Percentiles rank a stretch among this genome's conserved stretches.
These are phyloP conservation scores for Mirza zaza DNA, from an alignment of 2,113 vertebrate genomes.

Conservation along the genomic window DNA sequence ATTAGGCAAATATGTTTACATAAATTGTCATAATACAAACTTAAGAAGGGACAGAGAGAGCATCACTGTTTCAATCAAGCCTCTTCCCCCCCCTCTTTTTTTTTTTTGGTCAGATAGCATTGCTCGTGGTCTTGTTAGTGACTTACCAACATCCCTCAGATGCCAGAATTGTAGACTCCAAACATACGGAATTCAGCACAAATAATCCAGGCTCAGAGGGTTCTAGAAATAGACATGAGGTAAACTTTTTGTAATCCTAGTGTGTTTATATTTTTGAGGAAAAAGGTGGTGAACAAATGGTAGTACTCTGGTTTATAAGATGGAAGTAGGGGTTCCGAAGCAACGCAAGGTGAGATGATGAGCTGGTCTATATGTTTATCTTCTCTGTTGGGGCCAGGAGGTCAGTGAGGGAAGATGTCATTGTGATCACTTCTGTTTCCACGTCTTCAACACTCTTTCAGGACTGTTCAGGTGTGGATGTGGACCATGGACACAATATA, in stretches of 20 bases:
- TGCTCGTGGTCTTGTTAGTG: too few species aligned
- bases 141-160: background rate
- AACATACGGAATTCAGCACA: background rate
- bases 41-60: too few species aligned
- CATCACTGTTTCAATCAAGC: too few species aligned
- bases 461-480: background rate
- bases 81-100: too few species aligned
- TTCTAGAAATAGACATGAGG: too few species aligned
- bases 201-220: background rate
- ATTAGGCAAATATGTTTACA: too few species aligned
- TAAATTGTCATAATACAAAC: too few species aligned
- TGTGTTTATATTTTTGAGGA: background rate
- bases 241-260: background rate
- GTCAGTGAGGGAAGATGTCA: background rate
- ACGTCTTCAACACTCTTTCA: background rate
- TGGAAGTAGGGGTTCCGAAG: background rate
- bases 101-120: too few species aligned
- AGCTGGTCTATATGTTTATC: background rate
- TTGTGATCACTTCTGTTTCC: background rate
- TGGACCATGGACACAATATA: background rate
- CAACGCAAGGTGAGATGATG: background rate
- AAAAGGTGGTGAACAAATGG: background rate
- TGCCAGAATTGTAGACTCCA: background rate
- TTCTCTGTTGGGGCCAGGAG: background rate
- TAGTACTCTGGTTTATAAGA: background rate